Evolutionary conservation across 2,113 vertebrate species (phyloP), one percentile per base, ranked within the genome.

Genomic region (Anoplopoma fimbria): DNA sequence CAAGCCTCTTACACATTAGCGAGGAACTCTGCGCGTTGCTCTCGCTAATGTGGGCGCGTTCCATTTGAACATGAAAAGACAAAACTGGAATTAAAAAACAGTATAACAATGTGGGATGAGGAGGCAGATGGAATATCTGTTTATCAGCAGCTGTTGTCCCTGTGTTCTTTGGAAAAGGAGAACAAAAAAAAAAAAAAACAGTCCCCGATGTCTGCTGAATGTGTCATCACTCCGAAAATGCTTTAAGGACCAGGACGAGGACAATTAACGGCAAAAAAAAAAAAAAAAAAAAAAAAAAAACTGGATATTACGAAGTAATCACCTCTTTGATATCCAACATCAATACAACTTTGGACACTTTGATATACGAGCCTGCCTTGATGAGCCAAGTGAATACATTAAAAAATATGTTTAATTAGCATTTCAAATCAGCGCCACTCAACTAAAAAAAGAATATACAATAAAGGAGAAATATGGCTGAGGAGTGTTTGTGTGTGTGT

Each of bases 331-430:
- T 95, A 94, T 94, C 90, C 85, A 77, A 94, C 95, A 95, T 95
- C 95, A 95, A 95, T 95, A 94, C 94, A 94, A 94, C 89, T 94
- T 93, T 93, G 87, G 93, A 85, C 91, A 94, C 94, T 95, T 96
- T 96, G 95, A 96, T 95, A 95, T 93, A 93, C 77, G 89, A 91
- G 93, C 79, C 88, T 82, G 93, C 92, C 93, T 95, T 94, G 93
- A 96, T 95, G 93, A 95, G 93, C 86, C 81, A 77, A 69, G 93
- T 84, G 95, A 94, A 95, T 94, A 93, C 93, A 95, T 95, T 94
- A 95, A 93, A 95, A n/a, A 95, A 95, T 95, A 93, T 95, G 91
- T 94, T 95, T 94, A 95, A 95, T 96, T 96, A 95, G 93, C 94
- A 95, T 95, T 95, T 96, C 94, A 94, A 95, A 96, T 95, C 91